phyloP scores from a whole-genome alignment of 1,140 invertebrate genomes.

The Scylla paramamosain region DNA sequence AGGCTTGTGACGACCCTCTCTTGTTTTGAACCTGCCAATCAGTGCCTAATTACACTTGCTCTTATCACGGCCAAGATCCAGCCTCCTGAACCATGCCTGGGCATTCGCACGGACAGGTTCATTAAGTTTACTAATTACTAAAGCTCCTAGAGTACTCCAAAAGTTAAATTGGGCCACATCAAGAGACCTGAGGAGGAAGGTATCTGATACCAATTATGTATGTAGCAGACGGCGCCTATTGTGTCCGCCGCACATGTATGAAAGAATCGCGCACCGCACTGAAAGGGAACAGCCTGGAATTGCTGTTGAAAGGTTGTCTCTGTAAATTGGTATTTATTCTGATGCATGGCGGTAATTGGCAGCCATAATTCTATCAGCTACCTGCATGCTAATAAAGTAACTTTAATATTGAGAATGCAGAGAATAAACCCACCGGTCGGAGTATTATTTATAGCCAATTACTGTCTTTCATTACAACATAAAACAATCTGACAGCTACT shows the following conservation, averaged over 20 bases:
- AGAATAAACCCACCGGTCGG: conserved; percentile 15
- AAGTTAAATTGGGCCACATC: conserved; percentile 74
- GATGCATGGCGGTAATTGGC: conserved; percentile 52
- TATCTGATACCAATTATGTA: conserved; percentile 64
- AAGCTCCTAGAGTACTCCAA: conserved; percentile 72
- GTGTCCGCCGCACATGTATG: not conserved
- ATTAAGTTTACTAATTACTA: conserved; percentile 76
- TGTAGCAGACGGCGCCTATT: conserved; percentile 35
- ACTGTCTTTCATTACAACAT: conserved; percentile 59
- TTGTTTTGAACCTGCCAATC: conserved; percentile 73
- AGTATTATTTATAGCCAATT: conserved; percentile 67
- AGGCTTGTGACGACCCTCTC: conserved; percentile 53
- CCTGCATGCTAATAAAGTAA: conserved; percentile 54
- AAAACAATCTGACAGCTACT: conserved; percentile 60
- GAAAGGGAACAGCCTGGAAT: conserved; percentile 13
- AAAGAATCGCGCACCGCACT: not conserved
- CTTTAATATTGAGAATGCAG: conserved; percentile 51
- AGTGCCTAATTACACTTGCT: conserved; percentile 76
- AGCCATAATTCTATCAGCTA: conserved; percentile 62
- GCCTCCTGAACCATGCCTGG: conserved; percentile 71
- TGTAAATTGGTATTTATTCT: conserved; percentile 47
- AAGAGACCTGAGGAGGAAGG: conserved; percentile 31
- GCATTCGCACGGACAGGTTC: conserved; percentile 74
- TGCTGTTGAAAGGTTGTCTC: conserved; percentile 31
- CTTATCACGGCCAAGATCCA: conserved; percentile 73